Conservation (phyloP, 92 coral and sea anemone species). For the Siderastrea siderea region DNA sequence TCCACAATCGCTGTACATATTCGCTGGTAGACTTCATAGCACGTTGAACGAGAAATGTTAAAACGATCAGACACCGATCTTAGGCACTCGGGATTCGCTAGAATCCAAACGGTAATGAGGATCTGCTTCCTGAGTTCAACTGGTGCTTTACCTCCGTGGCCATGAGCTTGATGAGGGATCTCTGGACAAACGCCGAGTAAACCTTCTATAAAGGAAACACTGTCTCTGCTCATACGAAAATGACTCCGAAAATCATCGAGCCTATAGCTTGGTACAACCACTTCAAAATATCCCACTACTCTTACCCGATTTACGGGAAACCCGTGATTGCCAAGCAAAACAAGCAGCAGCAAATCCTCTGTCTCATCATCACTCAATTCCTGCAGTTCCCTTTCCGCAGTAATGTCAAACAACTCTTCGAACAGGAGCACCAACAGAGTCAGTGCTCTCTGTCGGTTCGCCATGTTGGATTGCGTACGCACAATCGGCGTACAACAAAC, state of each 20-base stretch:
- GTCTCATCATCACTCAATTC: constrained; percentile 13
- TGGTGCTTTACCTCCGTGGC: constrained; percentile 51
- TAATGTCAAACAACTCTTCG: constrained; percentile 23
- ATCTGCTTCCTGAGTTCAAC: constrained; percentile 58
- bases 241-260: constrained; percentile 32
- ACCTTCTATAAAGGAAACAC: constrained; percentile 34
- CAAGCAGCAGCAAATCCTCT: constrained; percentile 34
- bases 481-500: background rate
- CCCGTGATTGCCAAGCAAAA: constrained; percentile 32
- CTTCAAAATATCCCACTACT: constrained; percentile 42
- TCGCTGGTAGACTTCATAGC: too few species aligned
- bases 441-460: constrained; percentile 23
- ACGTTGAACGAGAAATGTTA: background rate
- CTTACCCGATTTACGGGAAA: constrained; percentile 36
- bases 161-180: constrained; percentile 31
- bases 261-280: constrained; percentile 39
- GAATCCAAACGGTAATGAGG: constrained; percentile 59
- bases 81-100: constrained; percentile 61
- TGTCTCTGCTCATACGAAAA: constrained; percentile 36
- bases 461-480: constrained; percentile 9
- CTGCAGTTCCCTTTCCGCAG: constrained; percentile 16
- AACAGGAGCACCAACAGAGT: background rate
- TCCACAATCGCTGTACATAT: constrained; percentile 20
- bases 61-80: constrained; percentile 66
- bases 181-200: constrained; percentile 34